A percentile compares a stretch with the other conserved stretches of the same genome.
Evolutionary conservation across 1,140 invertebrate species (phyloP).

Genomic region (Sinella curviseta): DNA sequence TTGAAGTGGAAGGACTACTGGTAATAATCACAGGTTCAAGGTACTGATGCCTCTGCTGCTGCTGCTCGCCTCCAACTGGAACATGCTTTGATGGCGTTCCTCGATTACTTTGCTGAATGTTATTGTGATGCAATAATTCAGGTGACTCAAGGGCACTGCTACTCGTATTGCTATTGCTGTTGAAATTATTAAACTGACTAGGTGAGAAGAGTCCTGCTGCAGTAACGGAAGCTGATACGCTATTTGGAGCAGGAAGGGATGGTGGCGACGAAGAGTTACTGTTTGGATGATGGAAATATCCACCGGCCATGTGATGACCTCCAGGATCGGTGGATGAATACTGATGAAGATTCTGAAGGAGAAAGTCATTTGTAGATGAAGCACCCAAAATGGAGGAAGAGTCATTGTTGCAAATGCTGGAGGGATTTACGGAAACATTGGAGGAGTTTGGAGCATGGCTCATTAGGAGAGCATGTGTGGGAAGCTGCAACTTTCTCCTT

Average conservation of each 20-base stretch:
- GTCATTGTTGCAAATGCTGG: background rate
- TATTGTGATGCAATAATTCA: background rate
- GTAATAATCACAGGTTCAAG: constrained; percentile 48
- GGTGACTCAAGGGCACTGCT: background rate
- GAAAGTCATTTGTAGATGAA: background rate
- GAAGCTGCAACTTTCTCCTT: constrained; percentile 33
- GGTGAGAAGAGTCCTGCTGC: background rate
- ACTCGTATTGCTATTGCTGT: background rate
- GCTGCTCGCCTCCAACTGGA: background rate
- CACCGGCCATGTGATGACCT: background rate
- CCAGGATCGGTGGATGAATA: background rate
- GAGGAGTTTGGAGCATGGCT: background rate
- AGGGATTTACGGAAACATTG: background rate
- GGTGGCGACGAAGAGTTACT: background rate
- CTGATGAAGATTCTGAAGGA: background rate
- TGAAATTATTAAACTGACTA: background rate
- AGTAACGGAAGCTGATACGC: background rate
- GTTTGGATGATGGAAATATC: background rate
- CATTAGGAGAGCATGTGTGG: background rate
- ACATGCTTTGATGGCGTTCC: background rate
- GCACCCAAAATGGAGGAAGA: background rate
- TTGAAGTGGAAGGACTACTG: constrained; percentile 18
- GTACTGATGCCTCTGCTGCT: constrained; percentile 40
- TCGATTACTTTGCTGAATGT: background rate
- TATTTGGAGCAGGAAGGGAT: background rate